Base-by-base conservation (phyloP, 1,140 invertebrate genomes). In the Ericerus pela region DNA sequence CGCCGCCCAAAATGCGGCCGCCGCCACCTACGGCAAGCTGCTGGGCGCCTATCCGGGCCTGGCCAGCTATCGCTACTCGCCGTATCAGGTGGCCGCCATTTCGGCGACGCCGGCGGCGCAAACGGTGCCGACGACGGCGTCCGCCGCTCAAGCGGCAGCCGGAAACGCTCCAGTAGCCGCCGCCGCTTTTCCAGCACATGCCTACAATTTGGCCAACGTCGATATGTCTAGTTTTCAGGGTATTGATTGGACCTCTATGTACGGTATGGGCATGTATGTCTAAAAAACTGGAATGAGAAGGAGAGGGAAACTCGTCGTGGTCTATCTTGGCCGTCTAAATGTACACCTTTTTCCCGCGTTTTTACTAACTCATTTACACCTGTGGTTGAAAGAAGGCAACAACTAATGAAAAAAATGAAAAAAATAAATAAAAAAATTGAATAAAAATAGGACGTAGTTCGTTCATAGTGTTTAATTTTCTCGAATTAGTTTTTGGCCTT, bases 151-250 rank as follows among this genome's bases (percentile, higher is more conserved):
- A 4, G 67, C 65, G 1, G 64, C 67, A 2, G 69, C 73, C 2
- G 69, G 75, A 20, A 70, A 73, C 20, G 70, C 77, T 1, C 69
- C 75, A 8, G 69, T 72, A 1, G 73, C 74, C 1, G 72, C 76
- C 12, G 71, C 75, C 1, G 73, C 77, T 41, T 30, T 71, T 75
- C 5, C 72, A 70, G 0, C 71, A 75, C 85, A 62, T 82, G 84
- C 16, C 87, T 88, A 70, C 80, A 84, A 64, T 61, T 76, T 89
- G 51, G 82, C 85, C 65, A 88, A 88, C 67, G 84, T 89, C 51
- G 86, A 89, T 70, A 89, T 89, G 86, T 85, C 84, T 38, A 85
- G 84, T 65, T 89, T 89, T 76, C 86, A 89, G 69, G 84, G 85
- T 38, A 83, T 89, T 59, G 87, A 89, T 70, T 89, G 87, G 87